These are phyloP conservation scores for Lucilia sericata DNA, from an alignment of 1,140 invertebrate genomes.

Conservation along the genomic window DNA sequence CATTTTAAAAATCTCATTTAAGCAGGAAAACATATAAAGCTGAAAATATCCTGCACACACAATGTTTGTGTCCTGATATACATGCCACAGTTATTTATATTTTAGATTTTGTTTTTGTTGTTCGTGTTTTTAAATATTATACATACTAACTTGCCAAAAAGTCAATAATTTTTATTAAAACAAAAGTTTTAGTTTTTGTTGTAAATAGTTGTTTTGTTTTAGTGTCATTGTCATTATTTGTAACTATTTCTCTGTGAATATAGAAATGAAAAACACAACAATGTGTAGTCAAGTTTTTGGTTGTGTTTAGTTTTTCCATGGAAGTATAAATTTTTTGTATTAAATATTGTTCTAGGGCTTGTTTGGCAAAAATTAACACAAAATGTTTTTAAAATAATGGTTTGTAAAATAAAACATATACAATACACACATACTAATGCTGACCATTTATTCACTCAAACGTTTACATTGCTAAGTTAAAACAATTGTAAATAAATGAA, in stretches of 20 bases:
- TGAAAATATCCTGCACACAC: neutral
- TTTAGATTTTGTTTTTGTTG: neutral
- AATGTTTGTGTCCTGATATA: neutral
- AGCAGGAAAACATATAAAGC: neutral
- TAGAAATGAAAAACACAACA: neutral
- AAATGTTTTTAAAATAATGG: constrained; percentile 19
- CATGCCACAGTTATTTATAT: constrained; percentile 2
- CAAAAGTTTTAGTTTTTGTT: neutral
- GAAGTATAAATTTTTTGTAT: neutral
- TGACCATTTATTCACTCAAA: neutral
- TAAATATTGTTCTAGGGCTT: neutral
- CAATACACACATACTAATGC: too few relatives aligned
- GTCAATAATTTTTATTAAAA: too few relatives aligned
- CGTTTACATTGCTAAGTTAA: neutral
- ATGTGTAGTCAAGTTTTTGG: neutral
- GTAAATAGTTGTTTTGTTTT: neutral
- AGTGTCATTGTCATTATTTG: neutral
- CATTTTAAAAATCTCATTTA: neutral
- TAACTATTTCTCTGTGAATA: neutral
- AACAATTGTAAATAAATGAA: neutral
- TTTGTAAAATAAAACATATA: neutral
- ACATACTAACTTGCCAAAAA: too few relatives aligned
- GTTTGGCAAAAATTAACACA: constrained; percentile 27
- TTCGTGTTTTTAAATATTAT: neutral
- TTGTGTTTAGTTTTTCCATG: neutral